phyloP scores from a whole-genome alignment of 2,888 invertebrate genomes.

The Dicranocentrus wangi region DNA sequence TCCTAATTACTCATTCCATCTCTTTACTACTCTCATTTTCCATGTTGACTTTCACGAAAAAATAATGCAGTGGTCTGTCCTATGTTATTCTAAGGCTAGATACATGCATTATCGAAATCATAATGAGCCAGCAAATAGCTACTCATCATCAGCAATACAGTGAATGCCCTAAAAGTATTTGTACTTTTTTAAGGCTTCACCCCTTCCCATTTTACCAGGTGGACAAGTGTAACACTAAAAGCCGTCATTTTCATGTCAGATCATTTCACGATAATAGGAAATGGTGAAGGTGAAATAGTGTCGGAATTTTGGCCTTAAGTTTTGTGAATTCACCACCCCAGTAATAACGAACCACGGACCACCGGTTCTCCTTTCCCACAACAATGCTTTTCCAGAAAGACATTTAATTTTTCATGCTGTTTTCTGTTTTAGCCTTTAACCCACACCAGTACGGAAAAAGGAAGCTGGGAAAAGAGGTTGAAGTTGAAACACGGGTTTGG shows the following conservation, averaged over 20 bases:
- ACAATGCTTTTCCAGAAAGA: neutral
- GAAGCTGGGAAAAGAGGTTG: neutral
- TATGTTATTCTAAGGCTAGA: neutral
- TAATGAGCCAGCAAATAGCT: slow-evolving; percentile 56
- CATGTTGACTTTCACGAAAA: slow-evolving; percentile 60
- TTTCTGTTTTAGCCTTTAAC: neutral
- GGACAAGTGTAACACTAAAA: slow-evolving; percentile 34
- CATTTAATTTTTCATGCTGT: slow-evolving; percentile 16
- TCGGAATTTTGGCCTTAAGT: slow-evolving; percentile 48
- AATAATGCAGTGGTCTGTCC: neutral
- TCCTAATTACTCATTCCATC: slow-evolving; percentile 72
- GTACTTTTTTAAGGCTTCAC: slow-evolving; percentile 11
- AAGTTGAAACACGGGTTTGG: neutral
- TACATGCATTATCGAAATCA: slow-evolving; percentile 22
- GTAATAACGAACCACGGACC: slow-evolving; percentile 13
- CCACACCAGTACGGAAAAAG: neutral
- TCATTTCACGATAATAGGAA: slow-evolving; percentile 22
- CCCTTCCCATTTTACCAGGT: slow-evolving; percentile 28
- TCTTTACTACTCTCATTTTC: slow-evolving; percentile 58
- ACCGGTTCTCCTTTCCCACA: too few relatives aligned
- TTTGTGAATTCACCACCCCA: neutral
- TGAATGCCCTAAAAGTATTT: slow-evolving; percentile 17
- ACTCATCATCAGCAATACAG: slow-evolving; percentile 41
- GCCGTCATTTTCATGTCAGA: slow-evolving; percentile 12
- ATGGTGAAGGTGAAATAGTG: slow-evolving; percentile 60